A percentile compares a stretch with the other conserved stretches of the same genome.
Conservation (phyloP, 2,113 vertebrate genomes). For the Cyprinodon brontotheroides region DNA sequence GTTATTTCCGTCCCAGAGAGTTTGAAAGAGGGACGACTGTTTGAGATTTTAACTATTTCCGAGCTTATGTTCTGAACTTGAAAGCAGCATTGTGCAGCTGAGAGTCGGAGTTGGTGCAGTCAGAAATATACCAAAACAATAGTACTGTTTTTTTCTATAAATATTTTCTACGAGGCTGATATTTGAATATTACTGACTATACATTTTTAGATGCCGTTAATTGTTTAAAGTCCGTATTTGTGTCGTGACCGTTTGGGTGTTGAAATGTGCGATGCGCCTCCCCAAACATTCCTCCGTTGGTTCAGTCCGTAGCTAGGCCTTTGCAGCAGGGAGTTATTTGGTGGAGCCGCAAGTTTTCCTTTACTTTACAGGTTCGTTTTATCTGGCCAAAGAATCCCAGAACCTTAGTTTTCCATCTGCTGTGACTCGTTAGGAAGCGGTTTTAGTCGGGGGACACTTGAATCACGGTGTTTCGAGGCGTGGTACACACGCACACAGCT, state of each 20-base stretch:
- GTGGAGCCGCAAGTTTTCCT: conserved; percentile 69
- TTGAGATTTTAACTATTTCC: conserved; percentile 17
- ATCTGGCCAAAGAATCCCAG: conserved; percentile 6
- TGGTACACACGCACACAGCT: conserved; percentile 39
- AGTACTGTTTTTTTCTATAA: background rate
- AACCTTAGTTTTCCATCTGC: background rate
- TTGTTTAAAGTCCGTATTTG: background rate
- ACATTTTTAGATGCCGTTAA: accelerated
- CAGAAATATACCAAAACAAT: conserved; percentile 30
- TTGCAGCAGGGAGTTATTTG: conserved; percentile 80
- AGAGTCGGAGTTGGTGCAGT: conserved; percentile 65
- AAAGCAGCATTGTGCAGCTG: conserved; percentile 43
- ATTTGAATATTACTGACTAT: accelerated
- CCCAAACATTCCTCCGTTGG: conserved; percentile 74
- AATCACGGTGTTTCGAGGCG: conserved; percentile 45
- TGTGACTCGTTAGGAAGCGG: background rate
- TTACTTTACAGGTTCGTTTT: conserved; percentile 65
- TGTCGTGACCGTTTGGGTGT: background rate
- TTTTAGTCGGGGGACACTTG: conserved; percentile 26
- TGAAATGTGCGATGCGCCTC: conserved; percentile 16
- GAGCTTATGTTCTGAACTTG: conserved; percentile 28
- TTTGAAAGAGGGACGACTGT: conserved; percentile 37
- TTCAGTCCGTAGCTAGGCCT: conserved; percentile 73
- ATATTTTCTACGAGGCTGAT: accelerated
- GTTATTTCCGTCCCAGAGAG: conserved; percentile 44